Evolutionary conservation across 1,140 invertebrate genomes (phyloP), one percentile per base, ranked within the genome.

Genomic region (Eciton burchellii): DNA sequence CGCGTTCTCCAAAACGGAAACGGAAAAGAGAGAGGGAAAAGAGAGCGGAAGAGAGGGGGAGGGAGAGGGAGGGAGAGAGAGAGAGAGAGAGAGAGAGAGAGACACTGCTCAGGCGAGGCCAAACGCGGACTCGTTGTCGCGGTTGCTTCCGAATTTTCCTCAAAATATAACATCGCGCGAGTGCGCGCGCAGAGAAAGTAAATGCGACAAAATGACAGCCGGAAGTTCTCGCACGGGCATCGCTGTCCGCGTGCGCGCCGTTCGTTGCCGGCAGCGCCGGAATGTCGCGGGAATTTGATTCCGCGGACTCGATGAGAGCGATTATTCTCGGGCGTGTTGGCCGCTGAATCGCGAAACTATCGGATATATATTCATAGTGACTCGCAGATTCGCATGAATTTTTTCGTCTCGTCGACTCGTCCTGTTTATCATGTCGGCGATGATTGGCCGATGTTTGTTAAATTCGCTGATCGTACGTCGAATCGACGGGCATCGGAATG

Each of bases 321-420:
- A 52, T 63, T 76, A 54, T 52, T 76, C 19, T 1, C 26, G 14
- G 26, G n/a, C 26, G 29, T 12, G 43, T 24, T 54, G 52, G 52
- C 52, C 35, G 19, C 3, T 76, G 19, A 76, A 76, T 35, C 62
- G 72, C 60, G 35, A 77, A 56, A 77, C 19, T 2, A 8, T 54
- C 35, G 47, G 47, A 41, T 77, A 77, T 79, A 41, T 77, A 77
- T 79, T 68, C 68, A 79, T 79, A 79, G 29, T 35, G 24, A 49
- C n/a, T 29, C 11, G n/a, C n/a, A 68, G 35, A 68, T 43, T 54
- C 29, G 49, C 24, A 16, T 0, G 5, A 77, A 68, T 35, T 74
- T 74, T 79, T 56, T 56, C 6, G n/a, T n/a, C n/a, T n/a, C n/a
- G 24, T 49, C 41, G 45, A 52, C 5, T 72, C 26, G 26, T 47